These are phyloP conservation scores for Heliornis fulica DNA, from an alignment of 2,113 vertebrate genomes.

Conservation along the genomic window DNA sequence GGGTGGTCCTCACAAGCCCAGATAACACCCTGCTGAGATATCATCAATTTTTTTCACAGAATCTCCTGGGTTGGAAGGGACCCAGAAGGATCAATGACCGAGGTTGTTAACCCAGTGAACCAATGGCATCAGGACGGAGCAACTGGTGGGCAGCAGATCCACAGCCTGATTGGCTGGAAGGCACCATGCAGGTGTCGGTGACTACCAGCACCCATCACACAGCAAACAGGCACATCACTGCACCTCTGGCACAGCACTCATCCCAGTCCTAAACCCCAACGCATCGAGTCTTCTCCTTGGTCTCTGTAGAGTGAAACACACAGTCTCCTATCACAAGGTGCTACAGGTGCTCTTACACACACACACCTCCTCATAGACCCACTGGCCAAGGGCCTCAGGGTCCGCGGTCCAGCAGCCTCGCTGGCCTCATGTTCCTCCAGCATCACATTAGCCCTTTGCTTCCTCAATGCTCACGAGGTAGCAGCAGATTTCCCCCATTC, in stretches of 20 bases:
- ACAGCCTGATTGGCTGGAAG: not conserved
- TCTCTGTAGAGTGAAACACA: not conserved
- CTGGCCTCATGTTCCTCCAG: not conserved
- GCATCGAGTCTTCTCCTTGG: not conserved
- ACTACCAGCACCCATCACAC: not conserved
- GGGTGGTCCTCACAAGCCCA: not conserved
- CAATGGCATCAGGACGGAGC: accelerated
- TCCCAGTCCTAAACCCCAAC: not conserved
- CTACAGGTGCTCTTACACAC: not conserved
- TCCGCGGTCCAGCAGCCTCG: not conserved
- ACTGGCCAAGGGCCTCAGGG: not conserved
- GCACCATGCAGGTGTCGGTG: not conserved
- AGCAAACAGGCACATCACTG: not conserved
- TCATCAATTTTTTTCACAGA: not conserved
- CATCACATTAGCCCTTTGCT: not conserved
- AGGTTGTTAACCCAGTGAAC: not conserved
- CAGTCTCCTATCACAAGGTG: not conserved
- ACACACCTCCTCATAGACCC: not conserved
- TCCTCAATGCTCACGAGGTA: not conserved
- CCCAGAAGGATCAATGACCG: not conserved
- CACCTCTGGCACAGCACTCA: not conserved
- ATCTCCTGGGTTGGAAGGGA: no score
- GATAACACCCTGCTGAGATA: not conserved
- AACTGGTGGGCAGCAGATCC: not conserved
- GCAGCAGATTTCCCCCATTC: not conserved